These are phyloP conservation scores for Eulemur mongoz DNA, from an alignment of 2,797 vertebrate genomes.

Conservation along the genomic window DNA sequence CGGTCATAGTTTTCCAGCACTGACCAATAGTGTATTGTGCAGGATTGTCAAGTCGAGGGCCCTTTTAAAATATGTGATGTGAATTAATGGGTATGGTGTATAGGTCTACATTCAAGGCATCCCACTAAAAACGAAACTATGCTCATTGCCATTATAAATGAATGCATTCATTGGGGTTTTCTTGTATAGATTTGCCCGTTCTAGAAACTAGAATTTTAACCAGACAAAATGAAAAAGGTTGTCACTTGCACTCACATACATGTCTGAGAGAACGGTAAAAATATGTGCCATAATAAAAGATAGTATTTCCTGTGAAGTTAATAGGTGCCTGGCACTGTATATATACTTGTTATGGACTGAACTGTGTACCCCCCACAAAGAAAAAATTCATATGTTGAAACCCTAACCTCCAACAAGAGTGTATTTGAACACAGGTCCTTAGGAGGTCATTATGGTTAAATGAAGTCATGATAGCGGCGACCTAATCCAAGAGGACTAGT, in stretches of 20 bases:
- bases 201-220: slow-evolving; percentile 20
- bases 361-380: not conserved
- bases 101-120: not conserved
- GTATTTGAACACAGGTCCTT: not conserved
- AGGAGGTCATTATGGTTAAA: not conserved
- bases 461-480: not conserved
- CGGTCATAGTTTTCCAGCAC: not conserved
- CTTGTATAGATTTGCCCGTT: not conserved
- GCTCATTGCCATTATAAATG: not conserved
- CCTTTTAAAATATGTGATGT: not conserved
- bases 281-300: not conserved
- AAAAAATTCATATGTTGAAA: not conserved
- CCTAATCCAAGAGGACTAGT: not conserved
- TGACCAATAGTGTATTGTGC: fast-evolving
- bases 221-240: not conserved
- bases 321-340: not conserved
- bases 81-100: not conserved
- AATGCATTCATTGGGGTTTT: not conserved
- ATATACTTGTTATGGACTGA: not conserved
- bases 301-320: not conserved
- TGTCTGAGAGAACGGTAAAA: not conserved
- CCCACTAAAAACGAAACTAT: not conserved
- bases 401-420: not conserved
- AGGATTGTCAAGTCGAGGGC: not conserved
- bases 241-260: not conserved